A percentile compares a stretch with the other conserved stretches of the same genome.
phyloP scores from a whole-genome alignment of 2,888 invertebrate genomes.

The Amphipoea lucens region DNA sequence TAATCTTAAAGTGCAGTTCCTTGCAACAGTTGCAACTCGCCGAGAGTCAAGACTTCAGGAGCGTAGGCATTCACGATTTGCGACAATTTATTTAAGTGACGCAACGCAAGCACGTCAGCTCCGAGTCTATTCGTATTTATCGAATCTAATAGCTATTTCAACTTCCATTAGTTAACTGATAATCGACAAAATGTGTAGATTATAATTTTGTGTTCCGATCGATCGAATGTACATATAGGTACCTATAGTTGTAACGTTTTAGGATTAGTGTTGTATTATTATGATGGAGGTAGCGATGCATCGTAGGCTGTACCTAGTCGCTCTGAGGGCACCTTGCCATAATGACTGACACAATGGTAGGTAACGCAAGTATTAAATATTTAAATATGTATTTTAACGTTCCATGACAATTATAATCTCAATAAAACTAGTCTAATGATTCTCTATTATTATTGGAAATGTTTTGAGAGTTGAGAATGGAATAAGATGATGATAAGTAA shows the following conservation, averaged over 20 bases:
- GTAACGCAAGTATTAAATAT: constrained; percentile 65
- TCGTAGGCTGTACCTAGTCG: constrained; percentile 52
- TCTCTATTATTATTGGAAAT: constrained; percentile 44
- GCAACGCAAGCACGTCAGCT: constrained; percentile 28
- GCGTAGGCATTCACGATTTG: constrained; percentile 24
- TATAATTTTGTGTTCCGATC: constrained; percentile 43
- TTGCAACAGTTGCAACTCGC: not conserved
- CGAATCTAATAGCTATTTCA: constrained; percentile 47
- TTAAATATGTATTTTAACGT: constrained; percentile 54
- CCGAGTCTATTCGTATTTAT: constrained; percentile 47
- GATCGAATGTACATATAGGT: constrained; percentile 55
- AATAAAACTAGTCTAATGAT: constrained; percentile 71
- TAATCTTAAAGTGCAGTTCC: constrained; percentile 19
- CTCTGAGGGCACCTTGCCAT: constrained; percentile 59
- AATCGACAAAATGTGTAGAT: constrained; percentile 30
- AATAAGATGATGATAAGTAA: constrained; percentile 15
- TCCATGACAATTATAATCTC: constrained; percentile 64
- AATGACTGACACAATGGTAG: constrained; percentile 65
- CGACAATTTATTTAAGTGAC: constrained; percentile 19
- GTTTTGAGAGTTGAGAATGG: constrained; percentile 35
- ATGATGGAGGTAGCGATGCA: constrained; percentile 39
- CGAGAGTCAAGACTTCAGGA: constrained; percentile 9
- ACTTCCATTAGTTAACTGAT: constrained; percentile 57
- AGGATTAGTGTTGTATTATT: constrained; percentile 32
- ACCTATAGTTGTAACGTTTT: constrained; percentile 40